These are phyloP conservation scores for Oriolus oriolus DNA, from an alignment of 2,113 vertebrate genomes.

Conservation along the genomic window DNA sequence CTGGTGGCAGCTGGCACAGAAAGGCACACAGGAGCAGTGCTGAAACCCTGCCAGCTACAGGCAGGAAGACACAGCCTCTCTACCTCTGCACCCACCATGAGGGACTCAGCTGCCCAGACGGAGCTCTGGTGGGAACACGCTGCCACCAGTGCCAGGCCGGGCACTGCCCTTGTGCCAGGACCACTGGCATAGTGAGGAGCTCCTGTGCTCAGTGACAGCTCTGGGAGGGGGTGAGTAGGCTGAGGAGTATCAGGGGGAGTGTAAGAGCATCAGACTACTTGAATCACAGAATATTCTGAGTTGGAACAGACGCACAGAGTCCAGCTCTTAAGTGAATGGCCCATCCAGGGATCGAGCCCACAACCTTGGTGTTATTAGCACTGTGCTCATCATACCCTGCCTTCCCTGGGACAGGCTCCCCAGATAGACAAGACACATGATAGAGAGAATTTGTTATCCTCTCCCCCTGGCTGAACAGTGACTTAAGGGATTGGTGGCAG, in stretches of 20 bases:
- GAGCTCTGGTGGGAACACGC: neutral
- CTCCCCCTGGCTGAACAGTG: neutral
- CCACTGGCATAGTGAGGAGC: neutral
- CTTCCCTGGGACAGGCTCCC: neutral
- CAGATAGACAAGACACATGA: neutral
- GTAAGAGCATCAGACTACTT: neutral
- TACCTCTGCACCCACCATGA: neutral
- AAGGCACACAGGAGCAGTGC: neutral
- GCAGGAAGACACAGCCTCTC: neutral
- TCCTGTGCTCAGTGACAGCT: neutral
- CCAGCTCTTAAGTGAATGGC: neutral
- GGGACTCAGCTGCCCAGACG: neutral
- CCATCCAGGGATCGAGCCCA: constrained; percentile 23
- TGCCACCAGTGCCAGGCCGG: neutral
- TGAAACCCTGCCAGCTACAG: neutral
- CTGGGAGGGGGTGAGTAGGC: neutral
- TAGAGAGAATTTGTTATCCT: neutral
- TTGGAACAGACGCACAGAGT: neutral
- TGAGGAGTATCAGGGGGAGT: neutral
- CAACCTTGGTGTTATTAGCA: constrained; percentile 41
- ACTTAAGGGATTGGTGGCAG: neutral
- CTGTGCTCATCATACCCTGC: constrained; percentile 8
- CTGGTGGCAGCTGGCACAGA: neutral
- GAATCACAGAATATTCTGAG: neutral
- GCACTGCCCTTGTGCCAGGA: neutral